Evolutionary conservation across 2,797 vertebrate genomes (phyloP).

Genomic region (Pseudocheirus occidentalis): DNA sequence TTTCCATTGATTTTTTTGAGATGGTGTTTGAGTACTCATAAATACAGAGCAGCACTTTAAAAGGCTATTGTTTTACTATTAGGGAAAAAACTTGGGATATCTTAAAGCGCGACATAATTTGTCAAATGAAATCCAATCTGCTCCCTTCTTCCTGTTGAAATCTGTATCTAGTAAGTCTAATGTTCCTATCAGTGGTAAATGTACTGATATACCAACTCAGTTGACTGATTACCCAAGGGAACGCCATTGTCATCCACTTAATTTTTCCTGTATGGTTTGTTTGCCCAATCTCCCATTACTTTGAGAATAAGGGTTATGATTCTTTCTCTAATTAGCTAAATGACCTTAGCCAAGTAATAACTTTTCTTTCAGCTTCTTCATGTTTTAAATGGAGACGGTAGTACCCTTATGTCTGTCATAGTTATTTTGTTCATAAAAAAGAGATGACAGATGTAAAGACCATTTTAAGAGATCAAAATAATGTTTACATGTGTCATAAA

Average conservation of each 20-base stretch:
- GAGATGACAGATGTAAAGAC: background rate
- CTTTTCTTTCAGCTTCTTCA: accelerated
- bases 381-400: accelerated
- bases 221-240: background rate
- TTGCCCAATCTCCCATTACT: background rate
- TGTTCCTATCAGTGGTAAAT: too few relatives aligned
- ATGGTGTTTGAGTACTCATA: background rate
- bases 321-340: background rate
- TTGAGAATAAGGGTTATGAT: background rate
- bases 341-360: background rate
- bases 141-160: background rate
- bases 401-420: accelerated
- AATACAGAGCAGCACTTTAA: background rate
- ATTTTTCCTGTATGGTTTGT: background rate
- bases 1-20: background rate
- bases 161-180: background rate
- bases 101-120: background rate
- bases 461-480: background rate
- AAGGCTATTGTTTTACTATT: background rate
- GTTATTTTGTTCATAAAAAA: background rate
- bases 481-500: background rate
- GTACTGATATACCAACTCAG: background rate
- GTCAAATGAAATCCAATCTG: background rate
- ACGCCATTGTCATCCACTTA: background rate
- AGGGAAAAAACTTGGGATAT: background rate